Conservation (phyloP, 2,113 vertebrate species). For the Ellobius talpinus region DNA sequence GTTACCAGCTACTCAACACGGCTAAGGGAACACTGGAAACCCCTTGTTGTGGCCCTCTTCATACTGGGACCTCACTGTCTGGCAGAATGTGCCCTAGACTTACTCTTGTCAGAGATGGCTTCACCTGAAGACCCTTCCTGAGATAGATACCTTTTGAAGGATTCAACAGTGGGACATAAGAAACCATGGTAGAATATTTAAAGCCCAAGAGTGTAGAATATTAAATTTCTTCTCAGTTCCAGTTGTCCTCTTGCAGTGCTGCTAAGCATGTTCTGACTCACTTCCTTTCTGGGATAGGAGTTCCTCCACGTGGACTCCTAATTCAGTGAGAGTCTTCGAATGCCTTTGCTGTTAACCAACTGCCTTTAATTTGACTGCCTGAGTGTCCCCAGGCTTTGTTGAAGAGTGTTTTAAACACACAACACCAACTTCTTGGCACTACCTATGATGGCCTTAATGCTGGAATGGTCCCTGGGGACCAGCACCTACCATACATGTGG, state of each 20-base stretch:
- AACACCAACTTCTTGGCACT: neutral
- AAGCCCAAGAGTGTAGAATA: neutral
- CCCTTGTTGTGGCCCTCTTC: neutral
- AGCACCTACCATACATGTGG: no score
- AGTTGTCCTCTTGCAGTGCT: neutral
- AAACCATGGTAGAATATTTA: neutral
- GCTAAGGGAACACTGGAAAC: neutral
- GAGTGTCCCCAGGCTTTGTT: neutral
- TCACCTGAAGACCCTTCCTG: neutral
- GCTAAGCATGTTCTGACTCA: slow-evolving; percentile 72
- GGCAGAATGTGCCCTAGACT: neutral
- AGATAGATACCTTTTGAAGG: neutral
- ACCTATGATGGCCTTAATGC: neutral
- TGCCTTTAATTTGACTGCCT: neutral
- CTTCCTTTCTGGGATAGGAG: slow-evolving; percentile 68
- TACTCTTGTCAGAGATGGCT: neutral
- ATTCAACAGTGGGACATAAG: neutral
- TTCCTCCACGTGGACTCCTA: slow-evolving; percentile 60
- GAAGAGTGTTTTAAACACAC: neutral
- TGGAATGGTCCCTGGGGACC: neutral
- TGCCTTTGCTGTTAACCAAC: slow-evolving; percentile 66
- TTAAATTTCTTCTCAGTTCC: neutral
- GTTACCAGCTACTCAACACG: neutral
- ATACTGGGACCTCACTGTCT: no score
- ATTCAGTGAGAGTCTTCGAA: slow-evolving; percentile 62